Evolutionary conservation across 2,797 vertebrate species (phyloP), one percentile per base, ranked within the genome.

Genomic region (Danio aesculapii): DNA sequence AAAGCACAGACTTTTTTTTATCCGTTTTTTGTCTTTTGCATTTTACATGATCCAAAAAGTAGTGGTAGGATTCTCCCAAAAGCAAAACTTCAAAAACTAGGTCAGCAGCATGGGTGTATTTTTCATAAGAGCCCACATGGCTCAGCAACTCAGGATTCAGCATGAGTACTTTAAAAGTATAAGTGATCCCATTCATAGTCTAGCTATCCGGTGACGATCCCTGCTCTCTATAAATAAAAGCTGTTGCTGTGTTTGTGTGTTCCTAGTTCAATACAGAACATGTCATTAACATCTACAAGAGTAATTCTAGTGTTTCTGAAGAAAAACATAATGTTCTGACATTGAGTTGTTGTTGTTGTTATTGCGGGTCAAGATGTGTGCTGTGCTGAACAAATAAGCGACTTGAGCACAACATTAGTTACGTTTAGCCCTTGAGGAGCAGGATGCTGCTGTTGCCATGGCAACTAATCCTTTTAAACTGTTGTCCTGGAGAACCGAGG

Each of bases 381-480:
- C 41, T 17, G 5, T 49, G 81, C 87, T 16, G 8, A 16, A 64
- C 1, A n/a, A 64, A 19, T 12, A 57, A 41, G 10, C 44, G n/a
- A 43, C 53, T 41, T 43, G 49, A 66, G 50, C 13, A 59, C 10
- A 53, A 63, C n/a, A 71, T 71, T 30, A 4, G 13, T 47, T 76
- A 4, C 30, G 6, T 53, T 59, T 59, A 10, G 12, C 11, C 59
- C 30, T 17, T 17, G 9, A 50, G 17, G 9, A 10, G 63, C 14
- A 57, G 19, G 71, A 66, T 75, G 82, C 57, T 61, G 52, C 17
- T 61, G 68, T 73, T 73, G 16, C 79, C 57, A 72, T 0, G 39
- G 52, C 66, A 69, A 83, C 74, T 77, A 68, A 84, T 81, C 49
- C 5, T 52, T 53, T 84, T 76, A 57, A 49, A 59, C 66, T 66